Conservation (phyloP, 2,888 invertebrate genomes). For the Ormyrus labotus region DNA sequence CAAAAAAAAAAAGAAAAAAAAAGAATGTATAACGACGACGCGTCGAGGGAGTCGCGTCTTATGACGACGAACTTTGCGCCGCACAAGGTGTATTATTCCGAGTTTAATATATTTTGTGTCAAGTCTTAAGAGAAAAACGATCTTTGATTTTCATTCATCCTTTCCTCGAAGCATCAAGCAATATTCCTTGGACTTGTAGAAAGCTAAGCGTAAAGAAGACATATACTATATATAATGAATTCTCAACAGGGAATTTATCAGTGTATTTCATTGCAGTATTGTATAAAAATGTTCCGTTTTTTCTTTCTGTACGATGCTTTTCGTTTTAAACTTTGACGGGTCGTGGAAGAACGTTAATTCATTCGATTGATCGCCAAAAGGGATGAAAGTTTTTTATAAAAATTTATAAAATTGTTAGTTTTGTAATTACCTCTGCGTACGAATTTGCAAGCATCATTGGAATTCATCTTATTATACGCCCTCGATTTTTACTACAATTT, state of each 20-base stretch:
- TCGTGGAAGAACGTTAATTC: background rate
- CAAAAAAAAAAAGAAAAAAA: slow-evolving; percentile 17
- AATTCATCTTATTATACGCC: too few species aligned
- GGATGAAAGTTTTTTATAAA: too few species aligned
- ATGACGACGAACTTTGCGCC: slow-evolving; percentile 55
- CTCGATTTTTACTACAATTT: background rate
- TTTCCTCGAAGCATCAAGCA: background rate
- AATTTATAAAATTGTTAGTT: too few species aligned
- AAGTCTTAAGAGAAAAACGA: slow-evolving; percentile 65
- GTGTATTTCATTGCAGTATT: slow-evolving; percentile 35
- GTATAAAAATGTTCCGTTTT: slow-evolving; percentile 24
- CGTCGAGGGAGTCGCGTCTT: background rate
- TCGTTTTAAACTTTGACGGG: slow-evolving; percentile 26
- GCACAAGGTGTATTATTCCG: slow-evolving; percentile 71
- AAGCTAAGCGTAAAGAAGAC: slow-evolving; percentile 27
- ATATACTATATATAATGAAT: background rate
- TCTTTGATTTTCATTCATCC: slow-evolving; percentile 24
- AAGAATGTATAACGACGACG: slow-evolving; percentile 12
- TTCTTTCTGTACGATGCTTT: slow-evolving; percentile 9
- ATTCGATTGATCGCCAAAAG: too few species aligned
- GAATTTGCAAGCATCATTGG: too few species aligned
- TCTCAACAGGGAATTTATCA: slow-evolving; percentile 8
- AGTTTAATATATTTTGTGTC: slow-evolving; percentile 74
- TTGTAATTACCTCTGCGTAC: too few species aligned
- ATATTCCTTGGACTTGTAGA: slow-evolving; percentile 9